phyloP scores from a whole-genome alignment of 2,888 invertebrate species.

The Sphecodes monilicornis region DNA sequence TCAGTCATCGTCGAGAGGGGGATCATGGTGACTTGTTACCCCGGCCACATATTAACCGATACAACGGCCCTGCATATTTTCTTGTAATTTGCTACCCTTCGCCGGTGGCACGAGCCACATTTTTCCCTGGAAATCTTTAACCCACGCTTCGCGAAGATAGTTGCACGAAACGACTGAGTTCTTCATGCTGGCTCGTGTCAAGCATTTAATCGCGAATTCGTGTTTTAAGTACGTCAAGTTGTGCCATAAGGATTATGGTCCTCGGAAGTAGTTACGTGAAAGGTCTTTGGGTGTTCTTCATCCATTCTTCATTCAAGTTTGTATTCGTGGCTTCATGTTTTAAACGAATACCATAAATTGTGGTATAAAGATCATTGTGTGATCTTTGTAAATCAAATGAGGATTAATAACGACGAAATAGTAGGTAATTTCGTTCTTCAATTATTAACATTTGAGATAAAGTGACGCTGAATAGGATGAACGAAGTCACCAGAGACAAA shows the following conservation, averaged over 20 bases:
- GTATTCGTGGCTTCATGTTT: no score
- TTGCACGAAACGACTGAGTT: neutral
- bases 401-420: no score
- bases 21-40: slow-evolving; percentile 5
- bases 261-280: neutral
- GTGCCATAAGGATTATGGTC: neutral
- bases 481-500: no score
- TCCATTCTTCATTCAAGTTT: neutral
- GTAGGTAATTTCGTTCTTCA: no score
- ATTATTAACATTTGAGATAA: no score
- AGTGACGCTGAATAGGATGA: no score
- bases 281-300: neutral
- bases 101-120: neutral
- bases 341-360: no score
- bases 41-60: neutral
- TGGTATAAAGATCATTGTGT: no score
- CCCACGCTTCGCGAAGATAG: neutral
- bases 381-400: no score
- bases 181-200: neutral
- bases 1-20: neutral
- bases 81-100: neutral
- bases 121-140: neutral
- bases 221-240: neutral
- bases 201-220: neutral
- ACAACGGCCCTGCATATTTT: neutral